phyloP scores from a whole-genome alignment of 1,140 invertebrate species.

The Littorina saxatilis region DNA sequence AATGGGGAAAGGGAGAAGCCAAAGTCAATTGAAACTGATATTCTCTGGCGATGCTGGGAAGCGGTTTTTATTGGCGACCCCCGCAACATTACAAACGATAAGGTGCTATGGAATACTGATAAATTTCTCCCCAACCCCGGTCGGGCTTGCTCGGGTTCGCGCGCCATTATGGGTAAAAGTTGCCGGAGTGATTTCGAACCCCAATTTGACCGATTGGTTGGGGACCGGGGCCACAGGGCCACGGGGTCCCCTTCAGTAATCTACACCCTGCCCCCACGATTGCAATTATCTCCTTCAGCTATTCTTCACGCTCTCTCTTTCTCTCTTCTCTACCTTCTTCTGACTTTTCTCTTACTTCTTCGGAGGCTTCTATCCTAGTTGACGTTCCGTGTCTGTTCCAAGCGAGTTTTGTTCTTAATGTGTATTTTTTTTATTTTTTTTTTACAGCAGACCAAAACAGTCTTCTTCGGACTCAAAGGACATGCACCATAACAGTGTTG shows the following conservation, averaged over 20 bases:
- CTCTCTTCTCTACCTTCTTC: too few species aligned
- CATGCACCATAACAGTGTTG: too few species aligned
- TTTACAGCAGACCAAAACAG: too few species aligned
- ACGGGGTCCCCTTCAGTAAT: neutral
- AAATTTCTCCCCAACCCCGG: constrained; percentile 13
- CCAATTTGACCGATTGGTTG: constrained; percentile 29
- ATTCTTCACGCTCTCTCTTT: neutral
- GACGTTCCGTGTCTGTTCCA: too few species aligned
- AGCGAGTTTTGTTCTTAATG: too few species aligned
- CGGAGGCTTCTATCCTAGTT: too few species aligned
- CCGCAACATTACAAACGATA: constrained; percentile 30
- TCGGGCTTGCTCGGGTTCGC: neutral
- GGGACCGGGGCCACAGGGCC: neutral
- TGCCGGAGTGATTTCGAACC: constrained; percentile 1
- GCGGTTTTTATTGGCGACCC: neutral
- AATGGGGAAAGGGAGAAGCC: constrained; percentile 24
- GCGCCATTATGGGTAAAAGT: neutral
- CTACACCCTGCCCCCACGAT: neutral
- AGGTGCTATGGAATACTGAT: constrained; percentile 33
- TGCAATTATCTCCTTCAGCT: neutral
- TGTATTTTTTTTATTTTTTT: too few species aligned
- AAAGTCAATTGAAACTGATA: constrained; percentile 30
- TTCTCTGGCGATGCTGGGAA: neutral
- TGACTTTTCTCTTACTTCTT: too few species aligned
- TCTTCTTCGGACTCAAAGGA: too few species aligned